Evolutionary conservation across 1,140 invertebrate species (phyloP), one percentile per base, ranked within the genome.

Genomic region (Charaxes varanes): DNA sequence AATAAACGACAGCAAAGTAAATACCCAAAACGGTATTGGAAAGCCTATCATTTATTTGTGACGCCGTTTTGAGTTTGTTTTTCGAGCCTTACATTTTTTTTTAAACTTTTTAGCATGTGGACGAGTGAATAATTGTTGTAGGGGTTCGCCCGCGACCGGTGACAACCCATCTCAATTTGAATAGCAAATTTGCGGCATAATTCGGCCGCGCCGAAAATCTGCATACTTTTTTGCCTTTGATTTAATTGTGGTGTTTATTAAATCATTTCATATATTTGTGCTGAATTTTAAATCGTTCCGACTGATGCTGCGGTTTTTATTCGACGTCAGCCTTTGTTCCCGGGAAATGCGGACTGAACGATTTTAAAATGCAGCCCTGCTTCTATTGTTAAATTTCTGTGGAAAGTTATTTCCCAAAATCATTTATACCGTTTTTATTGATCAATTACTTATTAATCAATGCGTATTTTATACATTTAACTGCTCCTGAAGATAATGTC

Each of bases 131-230:
- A 59, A 70, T 67, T 62, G 54, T 62, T 67, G 59, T 53, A 58
- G 48, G 36, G 50, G 28, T 11, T 6, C 19, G 23, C 49, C 36
- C 52, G 38, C 35, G 43, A 35, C 24, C 47, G 49, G 49, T 58
- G 65, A 64, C 62, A 59, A 55, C 41, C 63, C 51, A 67, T 69
- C 61, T 63, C 55, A 66, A 72, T 72, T 69, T 72, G 68, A 72
- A 69, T 72, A 30, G 41, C 62, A 72, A 72, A 69, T 72, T 61
- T 49, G 48, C 48, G 57, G 59, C 53, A 69, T 65, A 65, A 64
- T 67, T 53, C 42, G 56, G 58, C 54, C 47, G 50, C 45, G 55
- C 47, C 35, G 26, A 30, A 52, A 59, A 57, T 63, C 52, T 62
- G 46, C 60, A 68, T 62, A 65, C 53, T 60, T 65, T n/a, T 65